Base-by-base conservation (phyloP, 2,797 vertebrate genomes). In the Melanogrammus aeglefinus region DNA sequence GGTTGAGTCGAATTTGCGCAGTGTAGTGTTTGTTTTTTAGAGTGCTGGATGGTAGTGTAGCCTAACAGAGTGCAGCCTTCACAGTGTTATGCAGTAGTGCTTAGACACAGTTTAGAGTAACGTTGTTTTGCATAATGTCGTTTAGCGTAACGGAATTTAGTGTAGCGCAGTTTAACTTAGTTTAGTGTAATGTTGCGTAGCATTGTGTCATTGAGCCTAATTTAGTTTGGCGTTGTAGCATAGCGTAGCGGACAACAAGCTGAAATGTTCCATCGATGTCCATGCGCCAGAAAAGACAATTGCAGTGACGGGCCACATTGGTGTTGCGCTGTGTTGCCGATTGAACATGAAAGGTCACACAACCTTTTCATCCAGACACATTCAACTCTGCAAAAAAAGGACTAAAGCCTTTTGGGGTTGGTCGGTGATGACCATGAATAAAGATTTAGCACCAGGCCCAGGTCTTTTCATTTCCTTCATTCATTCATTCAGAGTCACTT, bases 351-450 rank as follows among this genome's bases (percentile, higher is more conserved):
- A 72, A 72, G 29, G 70, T 72, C 70, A 72, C 29, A 72, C 13
- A 35, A 72, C 70, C 70, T 71, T 71, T 71, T 21, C 29, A 71
- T 63, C 69, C 27, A 16, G 69, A 71, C 69, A 71, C 27, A 71
- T 71, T 29, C 31, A 27, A 4, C 12, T 71, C 27, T 71, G 13
- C 24, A 71, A 7, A 33, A 71, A 33, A 31, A 63, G n/a, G 57
- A 57, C 57, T n/a, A n/a, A n/a, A 63, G 57, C 57, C 18, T 63
- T 9, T 6, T 1, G 57, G 57, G n/a, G 57, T 18, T 16, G 3
- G 21, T 63, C 8, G 57, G 47, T 57, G 29, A 35, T 14, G 70
- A 31, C 21, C 70, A 72, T 72, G 70, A 72, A 14, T 72, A 72
- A 72, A 35, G 31, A 72, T 33, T 14, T 6, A 72, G 70, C 13